These are phyloP conservation scores for Gortyna flavago DNA, from an alignment of 2,888 invertebrate genomes.

Conservation along the genomic window DNA sequence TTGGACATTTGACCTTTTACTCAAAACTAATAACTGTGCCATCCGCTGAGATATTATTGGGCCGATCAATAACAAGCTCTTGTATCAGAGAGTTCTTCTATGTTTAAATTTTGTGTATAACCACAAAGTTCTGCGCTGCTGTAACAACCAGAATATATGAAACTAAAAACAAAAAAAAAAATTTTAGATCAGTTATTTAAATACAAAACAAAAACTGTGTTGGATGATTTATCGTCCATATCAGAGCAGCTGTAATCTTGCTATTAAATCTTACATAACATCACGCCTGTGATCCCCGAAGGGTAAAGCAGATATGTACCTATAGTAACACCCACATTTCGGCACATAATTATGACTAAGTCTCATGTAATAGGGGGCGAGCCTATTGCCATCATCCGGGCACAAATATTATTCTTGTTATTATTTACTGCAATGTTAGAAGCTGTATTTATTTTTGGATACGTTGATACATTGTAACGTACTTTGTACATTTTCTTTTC, in stretches of 20 bases:
- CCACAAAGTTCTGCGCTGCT: neutral
- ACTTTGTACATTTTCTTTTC: slow-evolving; percentile 20
- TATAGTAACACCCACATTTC: neutral
- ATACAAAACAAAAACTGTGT: neutral
- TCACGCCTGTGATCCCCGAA: neutral
- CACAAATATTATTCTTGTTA: neutral
- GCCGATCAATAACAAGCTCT: slow-evolving; percentile 13
- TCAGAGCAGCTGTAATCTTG: neutral
- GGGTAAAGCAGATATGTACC: neutral
- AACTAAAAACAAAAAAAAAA: neutral
- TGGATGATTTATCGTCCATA: neutral
- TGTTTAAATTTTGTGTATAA: neutral
- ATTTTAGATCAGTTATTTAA: neutral
- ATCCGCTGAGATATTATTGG: slow-evolving; percentile 15
- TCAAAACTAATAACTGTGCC: slow-evolving; percentile 19
- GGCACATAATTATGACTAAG: neutral
- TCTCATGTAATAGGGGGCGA: neutral
- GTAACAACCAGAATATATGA: neutral
- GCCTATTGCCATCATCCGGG: neutral
- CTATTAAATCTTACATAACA: neutral
- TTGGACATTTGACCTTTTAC: slow-evolving; percentile 40
- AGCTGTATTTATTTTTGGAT: neutral
- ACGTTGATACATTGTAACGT: neutral
- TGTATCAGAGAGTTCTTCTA: neutral
- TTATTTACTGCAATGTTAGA: neutral